Evolutionary conservation across 2,113 vertebrate species (phyloP).

Genomic region (Entelurus aequoreus): DNA sequence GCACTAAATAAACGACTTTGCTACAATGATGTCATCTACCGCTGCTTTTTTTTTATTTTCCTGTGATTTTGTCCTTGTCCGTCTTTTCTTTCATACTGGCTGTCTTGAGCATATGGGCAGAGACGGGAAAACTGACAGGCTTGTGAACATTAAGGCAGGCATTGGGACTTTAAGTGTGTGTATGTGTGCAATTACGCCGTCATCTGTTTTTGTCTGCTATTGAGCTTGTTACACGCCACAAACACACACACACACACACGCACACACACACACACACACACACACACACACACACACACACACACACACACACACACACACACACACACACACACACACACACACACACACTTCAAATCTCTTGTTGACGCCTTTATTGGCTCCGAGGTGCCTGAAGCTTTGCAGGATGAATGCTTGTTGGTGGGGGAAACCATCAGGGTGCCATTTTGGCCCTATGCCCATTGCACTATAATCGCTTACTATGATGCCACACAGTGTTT

Average conservation of each 20-base stretch:
- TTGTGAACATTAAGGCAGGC: slow-evolving; percentile 34
- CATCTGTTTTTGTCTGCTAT: slow-evolving; percentile 30
- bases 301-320: slow-evolving; percentile 12
- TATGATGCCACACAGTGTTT: slow-evolving; percentile 34
- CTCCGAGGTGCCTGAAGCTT: slow-evolving; percentile 37
- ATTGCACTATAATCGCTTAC: slow-evolving; percentile 23
- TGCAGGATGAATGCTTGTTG: slow-evolving; percentile 48
- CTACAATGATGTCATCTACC: slow-evolving; percentile 38
- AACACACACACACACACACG: too few relatives aligned
- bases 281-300: slow-evolving; percentile 3
- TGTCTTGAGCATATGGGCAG: slow-evolving; percentile 33
- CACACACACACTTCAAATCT: slow-evolving; percentile 17
- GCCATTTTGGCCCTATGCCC: slow-evolving; percentile 42
- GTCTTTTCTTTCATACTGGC: slow-evolving; percentile 38
- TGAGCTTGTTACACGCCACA: slow-evolving; percentile 18
- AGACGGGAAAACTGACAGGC: slow-evolving; percentile 27
- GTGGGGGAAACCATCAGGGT: slow-evolving; percentile 35
- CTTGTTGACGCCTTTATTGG: slow-evolving; percentile 39
- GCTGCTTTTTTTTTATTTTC: slow-evolving; percentile 30
- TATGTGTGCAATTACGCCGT: slow-evolving; percentile 26
- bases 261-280: slow-evolving; percentile 12
- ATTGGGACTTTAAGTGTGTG: slow-evolving; percentile 4
- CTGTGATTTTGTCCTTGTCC: slow-evolving; percentile 37
- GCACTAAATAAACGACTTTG: slow-evolving; percentile 42
- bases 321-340: slow-evolving; percentile 3